Evolutionary conservation across 2,888 invertebrate genomes (phyloP).

Genomic region (Homarus gammarus): DNA sequence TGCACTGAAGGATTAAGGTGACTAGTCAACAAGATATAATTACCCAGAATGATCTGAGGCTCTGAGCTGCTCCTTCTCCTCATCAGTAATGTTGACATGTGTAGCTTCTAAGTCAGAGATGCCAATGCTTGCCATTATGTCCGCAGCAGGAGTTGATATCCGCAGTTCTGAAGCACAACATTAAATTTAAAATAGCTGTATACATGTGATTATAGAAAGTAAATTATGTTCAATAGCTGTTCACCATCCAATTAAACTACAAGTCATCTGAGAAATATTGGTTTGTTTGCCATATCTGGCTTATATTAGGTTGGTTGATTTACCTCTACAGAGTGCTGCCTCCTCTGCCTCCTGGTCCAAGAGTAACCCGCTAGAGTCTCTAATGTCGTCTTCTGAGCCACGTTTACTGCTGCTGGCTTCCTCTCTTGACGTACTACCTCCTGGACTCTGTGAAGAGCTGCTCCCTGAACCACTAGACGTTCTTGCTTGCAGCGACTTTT

Average conservation of each 20-base stretch:
- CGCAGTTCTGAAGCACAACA: slow-evolving; percentile 11
- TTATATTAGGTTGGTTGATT: not conserved
- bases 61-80: slow-evolving; percentile 88
- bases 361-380: not conserved
- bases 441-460: slow-evolving; percentile 42
- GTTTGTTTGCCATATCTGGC: not conserved
- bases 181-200: too few species aligned
- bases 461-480: slow-evolving; percentile 28
- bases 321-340: slow-evolving; percentile 42
- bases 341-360: slow-evolving; percentile 42
- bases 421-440: slow-evolving; percentile 5
- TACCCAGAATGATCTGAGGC: slow-evolving; percentile 54
- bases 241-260: too few species aligned
- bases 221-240: too few species aligned
- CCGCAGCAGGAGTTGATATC: slow-evolving; percentile 40
- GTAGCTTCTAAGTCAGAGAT: slow-evolving; percentile 78
- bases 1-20: too few species aligned
- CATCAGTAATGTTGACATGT: slow-evolving; percentile 92
- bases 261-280: too few species aligned
- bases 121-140: slow-evolving; percentile 40
- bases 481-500: slow-evolving; percentile 85
- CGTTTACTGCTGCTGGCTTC: not conserved
- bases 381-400: not conserved
- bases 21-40: too few species aligned
- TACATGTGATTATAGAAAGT: too few species aligned